A percentile compares a stretch with the other conserved stretches of the same genome.
Conservation (phyloP, 2,888 invertebrate species). For the Polydrusus cervinus region DNA sequence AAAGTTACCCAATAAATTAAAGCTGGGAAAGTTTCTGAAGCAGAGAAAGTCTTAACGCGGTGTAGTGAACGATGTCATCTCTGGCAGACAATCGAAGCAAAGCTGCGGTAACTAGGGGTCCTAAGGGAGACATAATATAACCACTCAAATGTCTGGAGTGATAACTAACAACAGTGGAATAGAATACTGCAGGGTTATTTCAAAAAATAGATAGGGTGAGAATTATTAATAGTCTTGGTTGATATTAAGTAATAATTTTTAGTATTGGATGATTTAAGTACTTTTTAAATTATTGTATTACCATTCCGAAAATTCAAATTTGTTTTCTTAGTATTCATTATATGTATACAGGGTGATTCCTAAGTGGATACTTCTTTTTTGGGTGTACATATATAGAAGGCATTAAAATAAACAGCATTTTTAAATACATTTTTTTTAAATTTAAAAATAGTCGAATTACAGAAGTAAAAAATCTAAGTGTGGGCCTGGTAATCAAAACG, state of each 20-base stretch:
- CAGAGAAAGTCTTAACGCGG: slow-evolving; percentile 47
- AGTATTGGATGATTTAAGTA: too few relatives aligned
- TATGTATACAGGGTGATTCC: too few relatives aligned
- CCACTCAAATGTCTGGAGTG: slow-evolving; percentile 58
- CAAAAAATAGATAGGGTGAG: slow-evolving; percentile 19
- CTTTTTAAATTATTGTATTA: too few relatives aligned
- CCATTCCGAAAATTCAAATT: too few relatives aligned
- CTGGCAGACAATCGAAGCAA: slow-evolving; percentile 59
- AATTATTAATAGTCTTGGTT: not conserved
- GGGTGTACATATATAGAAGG: too few relatives aligned
- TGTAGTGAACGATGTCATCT: slow-evolving; percentile 53
- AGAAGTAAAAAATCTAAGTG: too few relatives aligned
- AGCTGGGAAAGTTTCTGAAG: slow-evolving; percentile 43
- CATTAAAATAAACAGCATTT: too few relatives aligned
- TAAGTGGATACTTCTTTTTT: too few relatives aligned
- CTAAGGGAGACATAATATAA: slow-evolving; percentile 60
- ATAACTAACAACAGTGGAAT: slow-evolving; percentile 61
- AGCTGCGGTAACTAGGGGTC: slow-evolving; percentile 59
- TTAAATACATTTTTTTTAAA: too few relatives aligned
- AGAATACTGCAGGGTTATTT: slow-evolving; percentile 57
- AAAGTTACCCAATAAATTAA: slow-evolving; percentile 53
- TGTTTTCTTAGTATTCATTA: too few relatives aligned
- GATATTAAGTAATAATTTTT: not conserved
- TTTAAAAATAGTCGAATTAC: too few relatives aligned
- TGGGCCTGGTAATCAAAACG: too few relatives aligned